These are phyloP conservation scores for Eutrigla gurnardus DNA, from an alignment of 2,797 vertebrate genomes.

Conservation along the genomic window DNA sequence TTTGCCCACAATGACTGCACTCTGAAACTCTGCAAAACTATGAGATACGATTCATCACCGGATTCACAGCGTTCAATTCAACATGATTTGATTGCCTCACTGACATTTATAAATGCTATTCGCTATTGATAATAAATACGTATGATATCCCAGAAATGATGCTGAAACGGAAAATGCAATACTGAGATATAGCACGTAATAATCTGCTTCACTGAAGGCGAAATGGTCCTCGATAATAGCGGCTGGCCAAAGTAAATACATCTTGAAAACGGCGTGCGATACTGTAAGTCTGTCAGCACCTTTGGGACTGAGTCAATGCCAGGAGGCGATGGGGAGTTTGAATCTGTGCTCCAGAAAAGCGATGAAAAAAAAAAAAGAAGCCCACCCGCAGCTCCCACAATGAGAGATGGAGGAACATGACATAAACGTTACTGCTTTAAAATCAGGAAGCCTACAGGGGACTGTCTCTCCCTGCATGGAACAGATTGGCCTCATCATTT, in stretches of 20 bases:
- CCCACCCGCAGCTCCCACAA: conserved; percentile 70
- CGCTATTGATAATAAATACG: conserved; percentile 47
- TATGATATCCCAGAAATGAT: conserved; percentile 15
- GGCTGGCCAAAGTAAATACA: conserved; percentile 47
- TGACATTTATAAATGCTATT: conserved; percentile 47
- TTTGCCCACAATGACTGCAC: conserved; percentile 11
- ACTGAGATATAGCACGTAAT: conserved; percentile 45
- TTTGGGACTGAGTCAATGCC: conserved; percentile 30
- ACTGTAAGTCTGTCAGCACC: conserved; percentile 28
- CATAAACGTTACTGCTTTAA: conserved; percentile 58
- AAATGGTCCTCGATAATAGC: conserved; percentile 54
- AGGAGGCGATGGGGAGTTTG: conserved; percentile 8
- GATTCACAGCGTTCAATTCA: conserved; percentile 38
- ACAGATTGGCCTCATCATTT: conserved; percentile 75
- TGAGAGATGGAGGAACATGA: conserved; percentile 69
- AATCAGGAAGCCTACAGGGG: conserved; percentile 72
- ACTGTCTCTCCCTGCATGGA: conserved; percentile 65
- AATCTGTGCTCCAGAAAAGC: conserved; percentile 36
- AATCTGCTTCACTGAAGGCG: conserved; percentile 50
- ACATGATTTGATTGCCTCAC: conserved; percentile 35
- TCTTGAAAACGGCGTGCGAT: conserved; percentile 41
- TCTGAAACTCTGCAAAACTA: background rate
- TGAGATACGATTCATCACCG: conserved; percentile 37
- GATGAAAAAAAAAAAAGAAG: conserved; percentile 13
- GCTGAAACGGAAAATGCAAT: conserved; percentile 40